Conservation (phyloP, 1,140 invertebrate genomes). For the Saccostrea echinata region DNA sequence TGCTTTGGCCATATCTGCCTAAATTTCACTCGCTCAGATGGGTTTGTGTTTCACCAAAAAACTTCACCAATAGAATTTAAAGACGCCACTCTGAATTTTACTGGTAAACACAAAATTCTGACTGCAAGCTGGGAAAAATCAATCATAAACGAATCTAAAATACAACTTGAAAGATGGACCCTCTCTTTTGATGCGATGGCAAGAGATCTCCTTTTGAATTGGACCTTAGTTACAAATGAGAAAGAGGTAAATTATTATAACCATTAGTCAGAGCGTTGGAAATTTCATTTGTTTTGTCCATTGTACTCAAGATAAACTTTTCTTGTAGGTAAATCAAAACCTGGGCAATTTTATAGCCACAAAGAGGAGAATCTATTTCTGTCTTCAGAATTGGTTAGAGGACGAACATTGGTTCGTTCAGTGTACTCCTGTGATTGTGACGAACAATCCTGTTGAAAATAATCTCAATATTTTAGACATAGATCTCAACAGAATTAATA, state of each 20-base stretch:
- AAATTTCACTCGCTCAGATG: background rate
- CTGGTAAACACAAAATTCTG: background rate
- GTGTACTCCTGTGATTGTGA: background rate
- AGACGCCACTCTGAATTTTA: background rate
- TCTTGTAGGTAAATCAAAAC: background rate
- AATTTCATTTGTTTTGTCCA: background rate
- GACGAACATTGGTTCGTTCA: background rate
- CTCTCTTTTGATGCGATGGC: background rate
- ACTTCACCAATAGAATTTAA: background rate
- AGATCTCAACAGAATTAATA: background rate
- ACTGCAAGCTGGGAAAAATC: background rate
- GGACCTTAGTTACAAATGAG: background rate
- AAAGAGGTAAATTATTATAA: background rate
- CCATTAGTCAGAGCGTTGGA: background rate
- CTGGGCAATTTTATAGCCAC: background rate
- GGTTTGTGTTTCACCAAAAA: background rate
- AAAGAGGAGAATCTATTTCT: background rate
- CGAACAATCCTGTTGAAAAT: background rate
- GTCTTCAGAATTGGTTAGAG: background rate
- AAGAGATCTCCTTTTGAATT: background rate
- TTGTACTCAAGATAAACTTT: background rate
- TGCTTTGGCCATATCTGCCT: slow-evolving; percentile 32
- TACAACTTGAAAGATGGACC: background rate
- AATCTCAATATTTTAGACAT: background rate
- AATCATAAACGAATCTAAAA: background rate